Evolutionary conservation across 2,113 vertebrate species (phyloP), one percentile per base, ranked within the genome.

Genomic region (Pungitius pungitius): DNA sequence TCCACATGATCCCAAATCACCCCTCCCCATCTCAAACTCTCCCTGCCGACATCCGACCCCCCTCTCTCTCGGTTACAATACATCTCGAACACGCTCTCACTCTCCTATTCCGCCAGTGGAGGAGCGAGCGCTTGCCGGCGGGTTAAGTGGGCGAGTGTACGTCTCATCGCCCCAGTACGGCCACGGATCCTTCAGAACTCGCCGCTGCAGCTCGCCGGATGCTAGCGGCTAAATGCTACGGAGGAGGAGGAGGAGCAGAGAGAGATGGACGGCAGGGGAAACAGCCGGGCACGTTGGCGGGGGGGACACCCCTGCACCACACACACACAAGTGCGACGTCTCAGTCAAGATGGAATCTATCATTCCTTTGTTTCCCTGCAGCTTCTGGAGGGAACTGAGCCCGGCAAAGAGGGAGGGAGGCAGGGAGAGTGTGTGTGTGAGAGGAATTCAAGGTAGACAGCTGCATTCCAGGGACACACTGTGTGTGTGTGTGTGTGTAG

Each of bases 341-440:
- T 75, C 73, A 73, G 82, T 84, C 77, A 85, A 87, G 86, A 88
- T 85, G 85, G 78, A 82, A 86, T 87, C 77, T 77, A 88, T 86
- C 85, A 89, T 85, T 71, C 78, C 85, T 88, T 90, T 90, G 89
- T 90, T 84, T 83, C 68, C 75, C 82, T 57, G 80, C 75, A 87
- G 85, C 79, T 81, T 83, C 75, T 85, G 81, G 79, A 69, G 80
- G 72, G 81, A 87, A 78, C 80, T 69, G 69, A 80, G 73, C 71
- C 61, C 1, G 14, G 42, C 55, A 27, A 51, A 67, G 61, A 60
- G 55, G 24, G 54, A 33, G 60, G 60, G 33, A 64, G 57, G 37
- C 58, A 3, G 66, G 33, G n/a, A 37, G 18, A 24, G 67, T 22
- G 49, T 24, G 47, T 17, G 47, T 10, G 56, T 9, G 24, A 5